phyloP scores from a whole-genome alignment of 2,888 invertebrate genomes.

The Neoscelio sp. region DNA sequence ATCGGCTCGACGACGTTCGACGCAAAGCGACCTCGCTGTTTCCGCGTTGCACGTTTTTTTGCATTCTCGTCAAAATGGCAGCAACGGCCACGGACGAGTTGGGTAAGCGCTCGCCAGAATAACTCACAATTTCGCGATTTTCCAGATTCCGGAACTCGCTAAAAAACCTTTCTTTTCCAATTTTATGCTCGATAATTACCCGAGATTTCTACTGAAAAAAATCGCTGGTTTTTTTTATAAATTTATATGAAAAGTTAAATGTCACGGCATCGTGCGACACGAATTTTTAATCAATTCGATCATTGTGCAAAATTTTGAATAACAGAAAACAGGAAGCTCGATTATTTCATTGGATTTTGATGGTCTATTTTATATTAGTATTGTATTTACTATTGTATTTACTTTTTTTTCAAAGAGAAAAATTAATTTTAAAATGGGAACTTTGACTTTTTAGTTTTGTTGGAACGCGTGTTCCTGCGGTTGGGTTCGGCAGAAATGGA shows the following conservation, averaged over 20 bases:
- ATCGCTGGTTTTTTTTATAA: too few species aligned
- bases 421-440: constrained; percentile 13
- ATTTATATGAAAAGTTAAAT: constrained; percentile 72
- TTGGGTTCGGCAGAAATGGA: constrained; percentile 95
- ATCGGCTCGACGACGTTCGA: too few species aligned
- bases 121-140: background rate
- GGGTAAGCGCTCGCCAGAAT: constrained; percentile 16
- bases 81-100: constrained; percentile 47
- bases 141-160: background rate
- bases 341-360: too few species aligned
- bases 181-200: too few species aligned
- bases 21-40: too few species aligned
- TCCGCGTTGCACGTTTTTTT: too few species aligned
- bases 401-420: too few species aligned
- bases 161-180: too few species aligned
- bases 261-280: constrained; percentile 74
- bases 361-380: too few species aligned
- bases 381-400: background rate
- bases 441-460: constrained; percentile 86
- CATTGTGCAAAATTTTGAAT: background rate
- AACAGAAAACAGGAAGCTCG: too few species aligned
- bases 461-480: constrained; percentile 95
- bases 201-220: too few species aligned
- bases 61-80: constrained; percentile 42
- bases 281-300: constrained; percentile 70